Evolutionary conservation across 1,140 invertebrate species (phyloP).

Genomic region (Neodiprion pinetum): DNA sequence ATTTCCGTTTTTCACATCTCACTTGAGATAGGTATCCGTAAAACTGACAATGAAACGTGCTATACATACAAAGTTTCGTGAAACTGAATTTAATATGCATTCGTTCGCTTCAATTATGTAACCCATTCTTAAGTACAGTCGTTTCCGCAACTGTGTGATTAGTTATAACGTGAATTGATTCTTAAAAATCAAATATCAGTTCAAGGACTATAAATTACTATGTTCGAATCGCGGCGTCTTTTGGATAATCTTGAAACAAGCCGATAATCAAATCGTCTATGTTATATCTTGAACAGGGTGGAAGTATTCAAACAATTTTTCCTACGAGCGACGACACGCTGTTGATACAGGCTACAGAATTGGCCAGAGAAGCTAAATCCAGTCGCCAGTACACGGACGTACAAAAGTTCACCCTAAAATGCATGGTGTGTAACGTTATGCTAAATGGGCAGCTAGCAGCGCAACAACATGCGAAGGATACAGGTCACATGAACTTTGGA

Average conservation of each 20-base stretch:
- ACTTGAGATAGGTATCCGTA: too few species aligned
- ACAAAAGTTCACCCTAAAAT: constrained; percentile 84
- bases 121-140: too few species aligned
- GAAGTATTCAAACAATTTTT: constrained; percentile 81
- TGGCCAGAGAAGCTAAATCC: constrained; percentile 87
- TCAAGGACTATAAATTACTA: too few species aligned
- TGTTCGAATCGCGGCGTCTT: too few species aligned
- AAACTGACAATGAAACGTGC: too few species aligned
- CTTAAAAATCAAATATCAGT: too few species aligned
- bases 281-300: constrained; percentile 63
- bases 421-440: constrained; percentile 77
- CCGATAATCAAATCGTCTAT: constrained; percentile 14
- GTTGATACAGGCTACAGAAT: constrained; percentile 78
- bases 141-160: too few species aligned
- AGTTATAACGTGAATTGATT: too few species aligned
- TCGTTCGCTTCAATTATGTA: too few species aligned
- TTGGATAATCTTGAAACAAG: not conserved
- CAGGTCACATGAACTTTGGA: constrained; percentile 87
- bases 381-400: constrained; percentile 90
- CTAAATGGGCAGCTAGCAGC: constrained; percentile 82
- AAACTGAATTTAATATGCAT: too few species aligned
- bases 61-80: too few species aligned
- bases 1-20: too few species aligned
- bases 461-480: constrained; percentile 82
- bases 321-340: constrained; percentile 75